phyloP scores from a whole-genome alignment of 2,888 invertebrate genomes.

The Agrilus cyanescens region DNA sequence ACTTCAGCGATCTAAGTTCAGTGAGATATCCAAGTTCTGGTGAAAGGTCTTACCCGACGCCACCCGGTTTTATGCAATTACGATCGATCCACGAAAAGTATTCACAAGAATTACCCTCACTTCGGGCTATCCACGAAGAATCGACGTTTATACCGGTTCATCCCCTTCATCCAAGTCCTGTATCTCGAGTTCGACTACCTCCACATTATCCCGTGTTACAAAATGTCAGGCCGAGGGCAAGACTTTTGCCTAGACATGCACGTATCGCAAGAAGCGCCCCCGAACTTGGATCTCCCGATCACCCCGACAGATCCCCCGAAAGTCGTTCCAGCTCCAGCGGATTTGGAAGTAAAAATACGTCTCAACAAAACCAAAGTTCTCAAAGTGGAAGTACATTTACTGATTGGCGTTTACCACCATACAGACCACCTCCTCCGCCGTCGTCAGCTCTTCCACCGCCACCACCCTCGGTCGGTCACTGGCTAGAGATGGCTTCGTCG shows the following conservation, averaged over 20 bases:
- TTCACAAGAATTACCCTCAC: constrained; percentile 60
- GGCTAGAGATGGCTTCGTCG: constrained; percentile 51
- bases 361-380: constrained; percentile 70
- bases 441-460: constrained; percentile 45
- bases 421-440: constrained; percentile 58
- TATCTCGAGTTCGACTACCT: constrained; percentile 29
- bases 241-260: constrained; percentile 54
- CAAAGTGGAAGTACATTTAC: constrained; percentile 56
- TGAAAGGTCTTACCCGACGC: constrained; percentile 67
- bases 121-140: constrained; percentile 61
- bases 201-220: constrained; percentile 24
- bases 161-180: constrained; percentile 49
- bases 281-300: constrained; percentile 52
- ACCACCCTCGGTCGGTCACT: constrained; percentile 51
- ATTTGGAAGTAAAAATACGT: constrained; percentile 83
- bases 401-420: constrained; percentile 71
- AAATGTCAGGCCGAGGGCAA: constrained; percentile 44
- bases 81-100: constrained; percentile 54
- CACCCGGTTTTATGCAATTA: constrained; percentile 55
- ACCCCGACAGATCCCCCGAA: constrained; percentile 71
- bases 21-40: constrained; percentile 71
- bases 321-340: constrained; percentile 82
- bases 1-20: constrained; percentile 79
- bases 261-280: constrained; percentile 54
- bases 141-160: constrained; percentile 53